Evolutionary conservation across 2,888 invertebrate species (phyloP).

Genomic region (Griposia aprilina): DNA sequence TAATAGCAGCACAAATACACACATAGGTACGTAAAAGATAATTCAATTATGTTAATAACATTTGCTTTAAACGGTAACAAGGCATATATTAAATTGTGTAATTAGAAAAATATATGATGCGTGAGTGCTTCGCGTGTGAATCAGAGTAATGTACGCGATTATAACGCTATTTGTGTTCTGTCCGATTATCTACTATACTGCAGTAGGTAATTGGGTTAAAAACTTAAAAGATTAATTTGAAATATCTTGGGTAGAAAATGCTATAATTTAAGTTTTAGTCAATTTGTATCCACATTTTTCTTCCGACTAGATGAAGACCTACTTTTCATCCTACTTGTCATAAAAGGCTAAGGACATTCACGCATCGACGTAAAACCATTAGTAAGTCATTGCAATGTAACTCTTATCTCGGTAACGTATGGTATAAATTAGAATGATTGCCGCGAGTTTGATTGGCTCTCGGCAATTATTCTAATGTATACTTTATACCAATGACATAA

Average conservation of each 20-base stretch:
- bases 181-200: slow-evolving; percentile 1
- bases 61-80: slow-evolving; percentile 44
- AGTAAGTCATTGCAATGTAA: neutral
- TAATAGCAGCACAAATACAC: neutral
- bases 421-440: neutral
- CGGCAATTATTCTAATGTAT: neutral
- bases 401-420: neutral
- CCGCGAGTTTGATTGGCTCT: neutral
- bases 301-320: neutral
- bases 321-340: neutral
- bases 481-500: neutral
- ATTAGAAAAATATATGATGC: slow-evolving; percentile 63
- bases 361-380: neutral
- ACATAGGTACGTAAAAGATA: slow-evolving; percentile 21
- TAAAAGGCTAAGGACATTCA: neutral
- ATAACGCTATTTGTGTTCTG: slow-evolving; percentile 31
- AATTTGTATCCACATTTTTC: neutral
- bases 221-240: neutral
- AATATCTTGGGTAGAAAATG: neutral
- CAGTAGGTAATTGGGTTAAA: slow-evolving; percentile 13
- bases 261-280: neutral
- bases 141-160: slow-evolving; percentile 49
- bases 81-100: slow-evolving; percentile 48
- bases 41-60: slow-evolving; percentile 51
- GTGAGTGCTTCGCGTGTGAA: slow-evolving; percentile 61